Percentiles rank a stretch among this genome's conserved stretches.
These are phyloP conservation scores for Pipistrellus nathusii DNA, from an alignment of 2,797 vertebrate genomes.

Conservation along the genomic window DNA sequence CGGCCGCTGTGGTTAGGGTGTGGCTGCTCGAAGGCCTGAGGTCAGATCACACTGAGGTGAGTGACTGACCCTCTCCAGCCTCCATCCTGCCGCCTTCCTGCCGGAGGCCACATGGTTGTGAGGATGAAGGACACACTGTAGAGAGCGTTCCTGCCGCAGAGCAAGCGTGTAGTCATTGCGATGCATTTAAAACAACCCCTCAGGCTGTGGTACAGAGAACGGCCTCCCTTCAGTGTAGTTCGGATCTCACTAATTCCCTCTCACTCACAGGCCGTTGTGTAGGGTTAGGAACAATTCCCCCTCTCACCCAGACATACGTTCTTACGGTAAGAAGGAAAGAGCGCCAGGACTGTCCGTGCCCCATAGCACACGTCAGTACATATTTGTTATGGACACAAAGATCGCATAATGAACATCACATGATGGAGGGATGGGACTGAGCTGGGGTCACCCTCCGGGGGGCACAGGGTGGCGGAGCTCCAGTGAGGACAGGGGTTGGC, in stretches of 20 bases:
- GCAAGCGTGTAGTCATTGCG: neutral
- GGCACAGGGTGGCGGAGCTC: neutral
- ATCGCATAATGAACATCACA: neutral
- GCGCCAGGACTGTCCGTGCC: neutral
- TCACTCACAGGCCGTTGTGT: neutral
- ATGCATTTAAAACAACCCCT: neutral
- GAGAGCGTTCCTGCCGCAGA: neutral
- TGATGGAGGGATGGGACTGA: neutral
- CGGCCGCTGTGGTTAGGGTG: neutral
- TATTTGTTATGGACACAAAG: neutral
- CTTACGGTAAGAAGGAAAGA: neutral
- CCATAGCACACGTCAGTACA: neutral
- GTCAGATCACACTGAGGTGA: neutral
- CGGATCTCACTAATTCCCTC: slow-evolving; percentile 17
- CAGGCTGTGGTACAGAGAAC: neutral
- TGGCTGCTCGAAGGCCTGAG: slow-evolving; percentile 15
- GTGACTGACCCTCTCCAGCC: slow-evolving; percentile 3
- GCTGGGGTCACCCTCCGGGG: neutral
- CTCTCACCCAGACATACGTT: neutral
- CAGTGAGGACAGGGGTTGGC: neutral
- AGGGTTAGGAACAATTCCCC: neutral
- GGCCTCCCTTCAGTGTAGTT: neutral
- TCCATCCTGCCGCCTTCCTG: neutral
- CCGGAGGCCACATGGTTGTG: neutral
- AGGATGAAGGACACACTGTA: neutral